A percentile compares a stretch with the other conserved stretches of the same genome.
Conservation (phyloP, 2,888 invertebrate genomes). For the Sepioteuthis lessoniana region DNA sequence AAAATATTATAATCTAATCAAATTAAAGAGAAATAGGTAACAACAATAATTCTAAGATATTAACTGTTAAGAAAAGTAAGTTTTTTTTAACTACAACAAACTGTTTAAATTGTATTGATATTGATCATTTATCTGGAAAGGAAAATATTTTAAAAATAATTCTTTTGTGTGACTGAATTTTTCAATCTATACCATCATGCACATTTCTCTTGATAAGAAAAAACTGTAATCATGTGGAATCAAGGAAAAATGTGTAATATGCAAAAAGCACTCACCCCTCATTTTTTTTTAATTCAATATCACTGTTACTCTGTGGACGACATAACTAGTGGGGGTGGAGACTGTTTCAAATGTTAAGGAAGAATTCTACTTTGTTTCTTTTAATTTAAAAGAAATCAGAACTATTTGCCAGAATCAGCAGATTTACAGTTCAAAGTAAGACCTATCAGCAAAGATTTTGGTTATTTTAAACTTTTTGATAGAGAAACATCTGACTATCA, state of each 20-base stretch:
- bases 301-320: too few species aligned
- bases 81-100: background rate
- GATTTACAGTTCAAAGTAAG: background rate
- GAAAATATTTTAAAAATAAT: too few species aligned
- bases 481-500: too few species aligned
- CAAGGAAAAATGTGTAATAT: background rate
- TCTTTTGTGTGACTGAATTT: background rate
- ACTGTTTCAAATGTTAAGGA: background rate
- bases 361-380: too few species aligned
- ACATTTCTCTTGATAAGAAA: background rate
- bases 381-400: background rate
- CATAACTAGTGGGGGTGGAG: too few species aligned
- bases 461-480: too few species aligned
- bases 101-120: background rate
- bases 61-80: background rate
- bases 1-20: background rate
- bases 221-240: too few species aligned
- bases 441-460: background rate
- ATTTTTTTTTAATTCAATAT: too few species aligned
- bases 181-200: background rate
- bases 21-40: background rate
- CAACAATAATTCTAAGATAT: background rate
- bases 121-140: background rate
- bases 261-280: too few species aligned
- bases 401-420: background rate